Base-by-base conservation (phyloP, 2,113 vertebrate species). In the Microcebus lehilahytsara region DNA sequence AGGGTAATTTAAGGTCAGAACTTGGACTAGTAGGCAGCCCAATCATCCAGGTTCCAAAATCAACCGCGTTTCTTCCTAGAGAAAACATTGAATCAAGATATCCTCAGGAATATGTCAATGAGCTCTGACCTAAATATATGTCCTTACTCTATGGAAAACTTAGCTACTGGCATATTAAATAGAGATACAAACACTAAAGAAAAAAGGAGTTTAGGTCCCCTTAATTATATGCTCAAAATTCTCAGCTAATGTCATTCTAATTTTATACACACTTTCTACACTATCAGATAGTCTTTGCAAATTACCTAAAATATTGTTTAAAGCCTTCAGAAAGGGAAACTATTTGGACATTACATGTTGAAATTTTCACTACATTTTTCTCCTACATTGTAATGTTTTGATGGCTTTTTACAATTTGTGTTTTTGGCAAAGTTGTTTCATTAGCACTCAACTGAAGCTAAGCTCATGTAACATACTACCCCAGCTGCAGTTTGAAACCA, bases 401-500 rank as follows among this genome's bases (percentile, higher is more conserved):
- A 46, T 49, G 95, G 58, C 75, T 85, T 64, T 92, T 58, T 74
- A 94, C 0, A 93, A 91, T 79, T 90, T 66, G 51, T 62, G 9
- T 27, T 25, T 94, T 95, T 93, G 42, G 49, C 49, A 93, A 96
- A 79, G 56, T 40, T 23, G 5, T 25, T 88, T 74, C 90, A 62
- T 97, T 97, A 96, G 92, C 84, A 94, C 51, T 51, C 81, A 53
- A 9, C 49, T 75, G 69, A 27, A 92, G 9, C 69, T 69, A 93
- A 84, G 34, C 37, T 92, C 71, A 42, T 11, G 22, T 62, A 90
- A 78, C 46, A 49, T 12, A 96, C 78, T 72, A 60, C 53, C 37
- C 32, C 56, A 66, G 95, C 53, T 96, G 77, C 14, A 97, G 49
- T 40, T 5, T 91, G 91, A 98, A 95, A 95, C 84, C 79, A 81